Conservation (phyloP, 1,140 invertebrate species). For the Drosophila elegans region DNA sequence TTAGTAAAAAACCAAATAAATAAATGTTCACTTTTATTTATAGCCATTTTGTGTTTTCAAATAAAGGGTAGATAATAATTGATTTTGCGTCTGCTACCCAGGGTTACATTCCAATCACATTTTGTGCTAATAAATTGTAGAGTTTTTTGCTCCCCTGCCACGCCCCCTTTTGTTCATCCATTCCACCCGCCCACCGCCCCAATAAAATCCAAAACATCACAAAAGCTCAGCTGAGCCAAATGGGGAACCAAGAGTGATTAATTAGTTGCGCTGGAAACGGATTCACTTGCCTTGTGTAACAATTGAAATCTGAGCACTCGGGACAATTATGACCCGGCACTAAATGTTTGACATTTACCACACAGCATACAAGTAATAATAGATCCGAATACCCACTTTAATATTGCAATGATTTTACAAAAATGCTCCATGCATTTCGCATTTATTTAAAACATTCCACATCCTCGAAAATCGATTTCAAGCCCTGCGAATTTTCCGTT, state of each 20-base stretch:
- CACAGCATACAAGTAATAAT: neutral
- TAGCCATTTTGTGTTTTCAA: neutral
- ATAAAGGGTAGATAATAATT: slow-evolving; percentile 27
- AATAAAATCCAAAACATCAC: slow-evolving; percentile 11
- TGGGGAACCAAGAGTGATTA: slow-evolving; percentile 31
- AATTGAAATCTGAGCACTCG: slow-evolving; percentile 28
- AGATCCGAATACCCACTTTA: neutral
- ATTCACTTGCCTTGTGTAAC: slow-evolving; percentile 20
- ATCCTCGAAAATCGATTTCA: slow-evolving; percentile 16
- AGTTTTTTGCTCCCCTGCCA: neutral
- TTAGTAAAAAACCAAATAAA: neutral
- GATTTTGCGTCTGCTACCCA: slow-evolving; percentile 4
- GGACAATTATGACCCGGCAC: slow-evolving; percentile 21
- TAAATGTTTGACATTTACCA: neutral
- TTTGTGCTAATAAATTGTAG: slow-evolving; percentile 17
- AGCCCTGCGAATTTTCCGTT: neutral
- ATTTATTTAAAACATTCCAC: neutral
- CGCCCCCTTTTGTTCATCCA: neutral
- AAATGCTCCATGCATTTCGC: neutral
- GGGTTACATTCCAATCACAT: slow-evolving; percentile 27
- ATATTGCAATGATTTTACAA: neutral
- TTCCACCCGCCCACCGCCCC: neutral
- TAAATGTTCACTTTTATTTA: slow-evolving; percentile 1
- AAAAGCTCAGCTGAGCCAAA: slow-evolving; percentile 30
- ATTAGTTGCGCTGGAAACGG: slow-evolving; percentile 41